A percentile compares a stretch with the other conserved stretches of the same genome.
Evolutionary conservation across 2,797 vertebrate genomes (phyloP).

Genomic region (Neosilurus hyrtlii): DNA sequence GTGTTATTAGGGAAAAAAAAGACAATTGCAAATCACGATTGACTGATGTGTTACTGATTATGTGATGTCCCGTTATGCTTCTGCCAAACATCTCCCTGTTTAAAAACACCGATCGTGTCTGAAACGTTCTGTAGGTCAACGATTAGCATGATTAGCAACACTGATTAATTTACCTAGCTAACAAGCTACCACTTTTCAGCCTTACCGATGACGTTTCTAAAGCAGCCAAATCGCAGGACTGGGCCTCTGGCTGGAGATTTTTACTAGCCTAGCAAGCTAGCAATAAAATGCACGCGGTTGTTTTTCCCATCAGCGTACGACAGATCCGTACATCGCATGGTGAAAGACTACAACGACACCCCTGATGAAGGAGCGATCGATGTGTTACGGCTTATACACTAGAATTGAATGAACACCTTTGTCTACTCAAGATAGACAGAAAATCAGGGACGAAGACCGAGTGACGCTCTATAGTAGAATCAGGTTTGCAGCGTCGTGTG

Average conservation of each 20-base stretch:
- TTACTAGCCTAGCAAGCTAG: background rate
- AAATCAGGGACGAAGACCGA: background rate
- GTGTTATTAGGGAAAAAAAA: no score
- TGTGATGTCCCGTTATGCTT: no score
- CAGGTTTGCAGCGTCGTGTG: constrained; percentile 52
- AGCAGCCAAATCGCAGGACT: background rate
- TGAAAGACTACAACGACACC: background rate
- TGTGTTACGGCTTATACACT: background rate
- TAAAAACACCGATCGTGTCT: no score
- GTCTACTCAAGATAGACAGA: background rate
- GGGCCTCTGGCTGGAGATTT: background rate
- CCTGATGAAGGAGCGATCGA: background rate
- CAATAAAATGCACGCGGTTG: background rate
- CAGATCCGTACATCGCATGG: background rate
- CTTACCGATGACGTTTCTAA: background rate
- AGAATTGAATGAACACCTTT: background rate
- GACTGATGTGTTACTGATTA: no score
- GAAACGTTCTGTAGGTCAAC: no score
- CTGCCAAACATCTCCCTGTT: no score
- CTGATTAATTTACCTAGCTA: background rate
- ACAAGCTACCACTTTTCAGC: background rate
- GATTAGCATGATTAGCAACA: no score
- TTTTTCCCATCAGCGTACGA: background rate
- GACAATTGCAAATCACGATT: no score
- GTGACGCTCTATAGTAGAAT: background rate